Conservation (phyloP, 2,797 vertebrate genomes). For the Oceanodroma leucorhoa region DNA sequence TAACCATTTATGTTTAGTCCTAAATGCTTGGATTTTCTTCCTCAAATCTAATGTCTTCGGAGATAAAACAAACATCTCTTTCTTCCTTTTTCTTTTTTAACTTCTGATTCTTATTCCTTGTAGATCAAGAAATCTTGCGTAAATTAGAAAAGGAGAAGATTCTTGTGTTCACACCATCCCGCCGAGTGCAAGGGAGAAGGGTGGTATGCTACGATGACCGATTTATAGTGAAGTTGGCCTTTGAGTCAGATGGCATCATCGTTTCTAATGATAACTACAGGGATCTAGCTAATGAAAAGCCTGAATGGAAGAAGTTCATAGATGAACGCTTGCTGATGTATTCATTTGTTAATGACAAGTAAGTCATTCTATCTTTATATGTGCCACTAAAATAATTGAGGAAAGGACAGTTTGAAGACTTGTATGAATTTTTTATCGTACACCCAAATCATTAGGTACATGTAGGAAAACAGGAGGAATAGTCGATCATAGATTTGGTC, state of each 20-base stretch:
- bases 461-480: background rate
- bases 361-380: slow-evolving; percentile 56
- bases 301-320: slow-evolving; percentile 98
- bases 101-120: background rate
- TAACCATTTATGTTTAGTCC: background rate
- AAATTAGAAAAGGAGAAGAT: slow-evolving; percentile 95
- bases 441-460: background rate
- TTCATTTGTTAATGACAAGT: slow-evolving; percentile 99
- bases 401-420: background rate
- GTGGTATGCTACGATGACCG: slow-evolving; percentile 97
- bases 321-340: slow-evolving; percentile 97
- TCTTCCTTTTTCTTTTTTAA: background rate
- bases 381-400: background rate
- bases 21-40: background rate
- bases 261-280: slow-evolving; percentile 99
- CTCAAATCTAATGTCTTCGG: background rate
- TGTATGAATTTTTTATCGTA: background rate
- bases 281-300: slow-evolving; percentile 94
- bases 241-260: slow-evolving; percentile 95
- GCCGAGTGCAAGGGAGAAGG: slow-evolving; percentile 92
- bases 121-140: slow-evolving; percentile 94
- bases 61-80: background rate
- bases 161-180: slow-evolving; percentile 94
- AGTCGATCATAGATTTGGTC: background rate
- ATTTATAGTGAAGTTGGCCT: slow-evolving; percentile 95